Conservation (phyloP, 2,113 vertebrate genomes). For the Hippoglossus stenolepis region DNA sequence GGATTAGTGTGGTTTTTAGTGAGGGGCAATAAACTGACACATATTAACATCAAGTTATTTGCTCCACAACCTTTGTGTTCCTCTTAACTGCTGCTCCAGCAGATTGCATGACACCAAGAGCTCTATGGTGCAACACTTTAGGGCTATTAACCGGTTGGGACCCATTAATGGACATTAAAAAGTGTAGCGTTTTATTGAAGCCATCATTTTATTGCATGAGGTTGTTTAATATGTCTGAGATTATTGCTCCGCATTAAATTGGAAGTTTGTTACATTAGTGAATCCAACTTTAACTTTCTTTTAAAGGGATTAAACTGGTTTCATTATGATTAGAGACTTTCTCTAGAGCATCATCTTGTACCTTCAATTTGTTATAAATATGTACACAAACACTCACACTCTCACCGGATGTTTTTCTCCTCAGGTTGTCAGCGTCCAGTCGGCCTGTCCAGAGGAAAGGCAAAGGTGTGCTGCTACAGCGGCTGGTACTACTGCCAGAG, state of each 20-base stretch:
- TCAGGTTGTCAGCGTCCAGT: constrained; percentile 94
- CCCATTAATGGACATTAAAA: neutral
- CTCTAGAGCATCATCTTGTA: neutral
- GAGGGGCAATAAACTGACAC: constrained; percentile 65
- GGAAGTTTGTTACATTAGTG: neutral
- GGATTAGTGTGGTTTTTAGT: constrained; percentile 54
- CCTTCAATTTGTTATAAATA: neutral
- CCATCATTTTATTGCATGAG: neutral
- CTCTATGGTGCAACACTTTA: constrained; percentile 29
- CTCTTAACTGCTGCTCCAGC: neutral
- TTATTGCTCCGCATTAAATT: neutral
- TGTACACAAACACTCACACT: neutral
- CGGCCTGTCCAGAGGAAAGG: constrained; percentile 91
- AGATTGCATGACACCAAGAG: constrained; percentile 11
- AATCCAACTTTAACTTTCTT: neutral
- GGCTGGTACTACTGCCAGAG: constrained; percentile 97
- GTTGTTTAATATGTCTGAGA: neutral
- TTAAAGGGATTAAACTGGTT: neutral
- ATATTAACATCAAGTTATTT: constrained; percentile 58
- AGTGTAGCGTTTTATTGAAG: neutral
- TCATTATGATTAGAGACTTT: neutral
- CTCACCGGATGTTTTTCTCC: neutral
- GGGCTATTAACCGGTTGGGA: neutral
- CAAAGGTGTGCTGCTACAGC: constrained; percentile 98
- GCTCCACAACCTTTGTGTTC: constrained; percentile 3